Percentiles rank a stretch among this genome's conserved stretches.
phyloP scores from a whole-genome alignment of 2,113 vertebrate species.

The Heterotis niloticus region DNA sequence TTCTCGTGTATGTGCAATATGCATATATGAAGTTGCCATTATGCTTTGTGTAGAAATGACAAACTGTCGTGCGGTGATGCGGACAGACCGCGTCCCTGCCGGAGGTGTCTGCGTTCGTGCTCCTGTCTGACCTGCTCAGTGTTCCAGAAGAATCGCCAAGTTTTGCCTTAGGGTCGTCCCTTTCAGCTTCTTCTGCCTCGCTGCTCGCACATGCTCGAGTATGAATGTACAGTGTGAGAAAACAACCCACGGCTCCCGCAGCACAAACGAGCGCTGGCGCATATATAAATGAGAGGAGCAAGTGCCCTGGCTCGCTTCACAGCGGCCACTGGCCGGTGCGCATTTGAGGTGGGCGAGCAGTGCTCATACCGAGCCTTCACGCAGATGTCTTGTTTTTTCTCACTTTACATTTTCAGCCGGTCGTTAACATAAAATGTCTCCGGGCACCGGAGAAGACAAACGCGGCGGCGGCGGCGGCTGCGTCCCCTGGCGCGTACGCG shows the following conservation, averaged over 20 bases:
- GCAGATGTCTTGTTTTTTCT: neutral
- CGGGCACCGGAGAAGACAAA: conserved; percentile 36
- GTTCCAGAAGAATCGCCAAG: conserved; percentile 1
- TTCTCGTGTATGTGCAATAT: no score
- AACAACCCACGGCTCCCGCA: conserved; percentile 41
- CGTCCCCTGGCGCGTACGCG: conserved; percentile 43
- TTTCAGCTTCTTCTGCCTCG: conserved; percentile 29
- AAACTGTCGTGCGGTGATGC: no score
- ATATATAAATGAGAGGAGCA: conserved; percentile 33
- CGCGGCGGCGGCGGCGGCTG: neutral
- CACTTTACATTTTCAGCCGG: neutral
- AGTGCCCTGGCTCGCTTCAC: neutral
- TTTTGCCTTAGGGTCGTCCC: conserved; percentile 4
- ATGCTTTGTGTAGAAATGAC: no score
- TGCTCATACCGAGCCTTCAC: neutral
- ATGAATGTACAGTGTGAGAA: conserved; percentile 36
- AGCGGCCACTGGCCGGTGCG: neutral
- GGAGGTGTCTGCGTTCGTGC: neutral
- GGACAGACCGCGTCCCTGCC: no score
- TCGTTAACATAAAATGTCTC: conserved; percentile 10
- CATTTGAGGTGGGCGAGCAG: neutral
- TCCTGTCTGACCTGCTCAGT: neutral
- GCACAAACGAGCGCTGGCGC: conserved; percentile 21
- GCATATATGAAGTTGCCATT: no score
- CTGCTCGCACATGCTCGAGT: conserved; percentile 23